These are phyloP conservation scores for Mimumesa dahlbomi DNA, from an alignment of 2,888 invertebrate species.

Conservation along the genomic window DNA sequence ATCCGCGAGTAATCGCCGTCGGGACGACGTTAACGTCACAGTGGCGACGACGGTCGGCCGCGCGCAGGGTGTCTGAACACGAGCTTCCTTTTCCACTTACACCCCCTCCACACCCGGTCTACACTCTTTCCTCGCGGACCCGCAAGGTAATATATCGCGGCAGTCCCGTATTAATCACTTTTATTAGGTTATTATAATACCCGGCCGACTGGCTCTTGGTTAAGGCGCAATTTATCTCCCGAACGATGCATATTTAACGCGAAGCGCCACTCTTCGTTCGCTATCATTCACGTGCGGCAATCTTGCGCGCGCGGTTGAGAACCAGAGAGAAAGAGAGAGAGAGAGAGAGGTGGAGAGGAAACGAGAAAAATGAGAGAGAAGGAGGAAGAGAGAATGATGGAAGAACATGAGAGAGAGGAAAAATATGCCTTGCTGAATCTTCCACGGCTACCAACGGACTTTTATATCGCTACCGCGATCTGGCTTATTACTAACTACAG, in stretches of 20 bases:
- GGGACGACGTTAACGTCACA: background rate
- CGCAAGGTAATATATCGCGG: constrained; percentile 68
- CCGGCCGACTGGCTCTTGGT: constrained; percentile 71
- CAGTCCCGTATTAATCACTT: constrained; percentile 73
- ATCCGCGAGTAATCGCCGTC: no score
- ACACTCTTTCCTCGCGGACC: constrained; percentile 16
- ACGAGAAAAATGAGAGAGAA: constrained; percentile 14
- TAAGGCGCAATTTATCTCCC: constrained; percentile 73
- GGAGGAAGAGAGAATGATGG: background rate
- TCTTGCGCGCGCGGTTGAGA: constrained; percentile 45
- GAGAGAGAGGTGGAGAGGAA: constrained; percentile 13
- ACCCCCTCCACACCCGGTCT: background rate
- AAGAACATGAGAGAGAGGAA: constrained; percentile 5
- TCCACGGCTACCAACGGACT: constrained; percentile 37
- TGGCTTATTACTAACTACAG: constrained; percentile 65
- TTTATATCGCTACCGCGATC: constrained; percentile 62
- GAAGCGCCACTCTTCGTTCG: constrained; percentile 69
- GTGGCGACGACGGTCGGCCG: no score
- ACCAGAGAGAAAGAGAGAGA: constrained; percentile 7
- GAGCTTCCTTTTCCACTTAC: constrained; percentile 1
- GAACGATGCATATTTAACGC: constrained; percentile 71
- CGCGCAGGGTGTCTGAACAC: background rate
- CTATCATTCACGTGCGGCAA: constrained; percentile 67
- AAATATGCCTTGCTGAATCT: constrained; percentile 18
- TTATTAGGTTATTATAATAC: constrained; percentile 77